Evolutionary conservation across 1,140 invertebrate genomes (phyloP), one percentile per base, ranked within the genome.

Genomic region (Plutomurus gul): DNA sequence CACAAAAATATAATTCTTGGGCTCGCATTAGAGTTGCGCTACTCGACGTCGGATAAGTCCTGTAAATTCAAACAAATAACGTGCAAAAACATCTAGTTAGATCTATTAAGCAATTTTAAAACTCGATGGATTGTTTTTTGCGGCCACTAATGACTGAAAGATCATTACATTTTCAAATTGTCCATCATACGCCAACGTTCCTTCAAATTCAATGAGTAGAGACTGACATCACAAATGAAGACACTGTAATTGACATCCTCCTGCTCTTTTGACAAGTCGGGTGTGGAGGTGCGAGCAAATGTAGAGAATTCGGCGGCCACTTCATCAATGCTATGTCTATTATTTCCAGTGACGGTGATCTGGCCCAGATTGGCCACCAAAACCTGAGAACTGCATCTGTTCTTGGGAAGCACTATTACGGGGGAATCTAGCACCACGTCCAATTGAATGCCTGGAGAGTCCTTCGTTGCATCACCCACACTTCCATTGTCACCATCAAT

Each of bases 291-390:
- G 6, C 20, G 49, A 40, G 77, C 60, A 46, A 78, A 75, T 27
- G 18, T 51, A 11, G 20, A n/a, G 27, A 51, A 51, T n/a, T 71
- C 49, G 18, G 43, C 73, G 11, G 27, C 49, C 22, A 25, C 6
- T 33, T n/a, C 10, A 5, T 33, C 40, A 18, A 74, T 74, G 46
- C 1, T 7, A 1, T 5, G 20, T 5, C 27, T 33, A 16, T 22
- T 40, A 40, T 87, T 87, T 70, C 84, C 85, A 75, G 84, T 85
- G 3, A 96, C 87, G 25, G 90, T 91, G 84, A 98, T 97, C 85
- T 94, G 92, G 36, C 96, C 96, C 60, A 99, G 89, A 88, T 97
- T 95, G n/a, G 94, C 94, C 16, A 98, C 93, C 70, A 97, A 90
- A 22, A 97, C 95, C 85, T 96, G 90, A 18, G 90, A 84, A 87